These are phyloP conservation scores for Paracentrotus lividus DNA, from an alignment of 53 echinoderm and acorn worm species.

Conservation along the genomic window DNA sequence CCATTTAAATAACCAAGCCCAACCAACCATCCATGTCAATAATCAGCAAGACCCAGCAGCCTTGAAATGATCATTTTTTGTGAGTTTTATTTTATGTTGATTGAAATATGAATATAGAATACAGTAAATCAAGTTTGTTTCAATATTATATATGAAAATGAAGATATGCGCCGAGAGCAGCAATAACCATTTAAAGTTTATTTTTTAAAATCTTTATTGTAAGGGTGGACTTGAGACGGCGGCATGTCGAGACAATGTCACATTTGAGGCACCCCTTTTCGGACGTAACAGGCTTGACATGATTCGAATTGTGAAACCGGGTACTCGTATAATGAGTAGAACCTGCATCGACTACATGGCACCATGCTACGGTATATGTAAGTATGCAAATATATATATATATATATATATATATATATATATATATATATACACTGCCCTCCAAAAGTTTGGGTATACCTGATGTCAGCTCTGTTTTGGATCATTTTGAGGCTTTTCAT, in stretches of 20 bases:
- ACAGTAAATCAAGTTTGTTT: no score
- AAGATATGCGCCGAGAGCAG: not conserved
- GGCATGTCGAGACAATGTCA: not conserved
- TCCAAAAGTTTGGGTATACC: no score
- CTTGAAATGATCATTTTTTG: no score
- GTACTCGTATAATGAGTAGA: not conserved
- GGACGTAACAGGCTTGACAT: not conserved
- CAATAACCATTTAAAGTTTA: not conserved
- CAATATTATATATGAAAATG: not conserved
- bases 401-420: no score
- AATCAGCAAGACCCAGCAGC: no score
- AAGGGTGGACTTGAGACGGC: not conserved
- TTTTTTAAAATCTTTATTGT: not conserved
- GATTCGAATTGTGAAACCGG: not conserved
- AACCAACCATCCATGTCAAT: no score
- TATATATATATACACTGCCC: no score
- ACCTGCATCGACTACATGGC: not conserved
- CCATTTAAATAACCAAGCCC: no score
- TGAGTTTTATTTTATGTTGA: no score
- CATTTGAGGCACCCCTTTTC: not conserved
- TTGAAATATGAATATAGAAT: no score
- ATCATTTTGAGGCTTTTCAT: no score
- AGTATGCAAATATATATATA: not conserved
- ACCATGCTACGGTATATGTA: not conserved
- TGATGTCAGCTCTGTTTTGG: no score